phyloP scores from a whole-genome alignment of 92 coral and sea anemone species.

The Micromussa lordhowensis region DNA sequence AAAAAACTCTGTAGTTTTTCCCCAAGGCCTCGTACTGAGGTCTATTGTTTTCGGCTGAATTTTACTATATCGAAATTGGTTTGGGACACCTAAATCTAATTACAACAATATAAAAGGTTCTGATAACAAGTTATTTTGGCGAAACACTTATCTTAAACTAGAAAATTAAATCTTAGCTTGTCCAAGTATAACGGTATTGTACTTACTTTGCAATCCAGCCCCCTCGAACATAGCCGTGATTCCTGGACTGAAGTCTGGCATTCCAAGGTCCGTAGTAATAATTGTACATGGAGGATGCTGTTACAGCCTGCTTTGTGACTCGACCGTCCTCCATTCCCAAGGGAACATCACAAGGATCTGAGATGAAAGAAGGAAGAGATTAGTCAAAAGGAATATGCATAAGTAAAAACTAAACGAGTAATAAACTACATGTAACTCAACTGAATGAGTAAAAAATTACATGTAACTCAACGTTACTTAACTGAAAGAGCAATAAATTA shows the following conservation, averaged over 20 bases:
- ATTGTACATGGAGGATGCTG: slow-evolving; percentile 79
- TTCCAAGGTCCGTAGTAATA: slow-evolving; percentile 82
- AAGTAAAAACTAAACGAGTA: background rate
- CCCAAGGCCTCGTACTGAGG: no score
- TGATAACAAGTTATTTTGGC: no score
- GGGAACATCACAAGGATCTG: slow-evolving; percentile 85
- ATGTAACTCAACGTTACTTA: no score
- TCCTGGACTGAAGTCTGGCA: slow-evolving; percentile 79
- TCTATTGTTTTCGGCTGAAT: no score
- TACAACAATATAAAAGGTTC: no score
- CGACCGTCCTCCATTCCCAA: slow-evolving; percentile 87
- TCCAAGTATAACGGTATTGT: background rate
- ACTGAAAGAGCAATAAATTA: background rate
- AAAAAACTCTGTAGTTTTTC: no score
- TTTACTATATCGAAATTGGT: no score
- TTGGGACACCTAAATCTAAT: no score
- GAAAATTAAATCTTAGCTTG: background rate
- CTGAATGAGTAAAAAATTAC: no score
- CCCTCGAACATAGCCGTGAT: slow-evolving; percentile 57
- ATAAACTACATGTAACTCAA: no score
- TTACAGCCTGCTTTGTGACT: slow-evolving; percentile 71
- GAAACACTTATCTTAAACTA: background rate
- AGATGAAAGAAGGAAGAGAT: background rate
- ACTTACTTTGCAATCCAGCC: slow-evolving; percentile 69
- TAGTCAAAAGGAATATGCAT: no score